These are phyloP conservation scores for Gastrophysa polygoni DNA, from an alignment of 2,888 invertebrate species.

Conservation along the genomic window DNA sequence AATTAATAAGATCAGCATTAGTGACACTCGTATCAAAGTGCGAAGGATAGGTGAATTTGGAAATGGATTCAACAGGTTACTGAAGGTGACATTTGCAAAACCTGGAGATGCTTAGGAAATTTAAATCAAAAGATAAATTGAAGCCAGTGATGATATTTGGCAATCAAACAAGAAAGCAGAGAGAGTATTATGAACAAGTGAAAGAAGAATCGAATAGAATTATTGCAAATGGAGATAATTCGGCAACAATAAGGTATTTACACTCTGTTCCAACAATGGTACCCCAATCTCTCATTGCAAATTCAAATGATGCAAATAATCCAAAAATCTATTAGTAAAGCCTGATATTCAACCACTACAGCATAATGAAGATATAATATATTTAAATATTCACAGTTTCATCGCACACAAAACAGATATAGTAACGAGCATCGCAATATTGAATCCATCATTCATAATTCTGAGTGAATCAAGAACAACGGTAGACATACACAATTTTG, in stretches of 20 bases:
- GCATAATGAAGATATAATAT: constrained; percentile 2
- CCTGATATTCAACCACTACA: not conserved
- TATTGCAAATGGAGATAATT: constrained; percentile 6
- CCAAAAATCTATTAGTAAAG: not conserved
- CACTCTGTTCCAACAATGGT: not conserved
- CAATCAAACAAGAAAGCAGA: not conserved
- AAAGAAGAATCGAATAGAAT: constrained; percentile 1
- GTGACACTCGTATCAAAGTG: constrained; percentile 4
- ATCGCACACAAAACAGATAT: constrained; percentile 7
- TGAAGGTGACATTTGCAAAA: not conserved
- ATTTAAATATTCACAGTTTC: constrained; percentile 1
- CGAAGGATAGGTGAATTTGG: not conserved
- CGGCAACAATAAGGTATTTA: constrained; percentile 1
- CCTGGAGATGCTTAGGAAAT: not conserved
- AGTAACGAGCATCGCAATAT: not conserved
- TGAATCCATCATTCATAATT: not conserved
- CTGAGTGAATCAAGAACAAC: too few species aligned
- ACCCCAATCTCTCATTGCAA: not conserved
- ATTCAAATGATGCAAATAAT: not conserved
- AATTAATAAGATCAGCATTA: not conserved
- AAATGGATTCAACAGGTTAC: not conserved
- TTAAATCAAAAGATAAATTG: not conserved
- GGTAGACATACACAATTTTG: too few species aligned
- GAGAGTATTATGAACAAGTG: not conserved
- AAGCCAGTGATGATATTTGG: not conserved